Evolutionary conservation across 2,113 vertebrate genomes (phyloP), one percentile per base, ranked within the genome.

Genomic region (Sturnira hondurensis): DNA sequence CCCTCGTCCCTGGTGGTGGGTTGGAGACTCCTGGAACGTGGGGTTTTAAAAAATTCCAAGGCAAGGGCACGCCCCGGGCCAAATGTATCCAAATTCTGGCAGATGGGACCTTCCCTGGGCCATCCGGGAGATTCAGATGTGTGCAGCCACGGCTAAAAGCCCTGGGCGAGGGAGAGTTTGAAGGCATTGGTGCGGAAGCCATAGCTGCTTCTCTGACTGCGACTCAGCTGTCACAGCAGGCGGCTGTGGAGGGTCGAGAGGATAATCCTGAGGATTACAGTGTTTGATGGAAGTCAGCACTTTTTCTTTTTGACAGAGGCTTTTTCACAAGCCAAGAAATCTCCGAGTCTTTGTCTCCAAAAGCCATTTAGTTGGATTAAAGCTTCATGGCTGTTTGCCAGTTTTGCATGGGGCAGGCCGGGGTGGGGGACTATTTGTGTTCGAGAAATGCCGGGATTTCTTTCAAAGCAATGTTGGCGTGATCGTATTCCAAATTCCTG

Each of bases 261-360:
- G 2, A 76, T 14, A 81, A 70, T 78, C 15, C 68, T 3, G 9
- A 8, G 61, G 78, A 28, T 38, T 58, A 12, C 10, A 24, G 47
- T 19, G 2, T 83, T 61, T 3, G 17, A 20, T 9, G 38, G 36
- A 36, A 86, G 68, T 73, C 43, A 91, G 54, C 47, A 83, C 20
- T 83, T 96, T 63, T 65, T 67, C 45, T 71, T 91, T 93, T 68
- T 54, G 71, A 67, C 67, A 43, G 71, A 77, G 67, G n/a, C 16
- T 88, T 65, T 24, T 61, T 61, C 17, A 26, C 7, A n/a, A 81
- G 50, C 20, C 67, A 81, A 84, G 65, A 80, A 92, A 80, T 47
- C 12, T 11, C 19, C 7, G 24, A 56, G 41, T 56, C 52, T 85
- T 76, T 50, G 63, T 8, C 85, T 96, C 38, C 80, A 87, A 85